These are phyloP conservation scores for Phyllostomus discolor DNA, from an alignment of 2,113 vertebrate species.

Conservation along the genomic window DNA sequence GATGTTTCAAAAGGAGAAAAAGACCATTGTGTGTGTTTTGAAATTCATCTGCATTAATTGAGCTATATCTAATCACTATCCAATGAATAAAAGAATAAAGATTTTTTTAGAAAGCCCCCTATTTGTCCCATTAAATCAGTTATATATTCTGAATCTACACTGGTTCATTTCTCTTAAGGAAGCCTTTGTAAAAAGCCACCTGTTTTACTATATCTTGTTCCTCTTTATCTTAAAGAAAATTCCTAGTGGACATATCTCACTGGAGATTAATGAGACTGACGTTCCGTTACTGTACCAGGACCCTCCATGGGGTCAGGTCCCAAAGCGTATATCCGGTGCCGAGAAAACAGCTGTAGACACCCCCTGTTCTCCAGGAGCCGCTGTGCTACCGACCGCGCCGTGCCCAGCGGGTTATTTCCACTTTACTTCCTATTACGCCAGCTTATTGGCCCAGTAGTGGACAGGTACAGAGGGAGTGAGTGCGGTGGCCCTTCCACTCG, in stretches of 20 bases:
- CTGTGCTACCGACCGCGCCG: not conserved
- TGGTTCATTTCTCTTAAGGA: conserved; percentile 50
- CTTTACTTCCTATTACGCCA: not conserved
- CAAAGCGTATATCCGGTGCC: not conserved
- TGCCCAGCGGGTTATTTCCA: conserved; percentile 14
- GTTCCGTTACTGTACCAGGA: not conserved
- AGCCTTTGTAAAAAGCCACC: not conserved
- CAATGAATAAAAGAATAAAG: conserved; percentile 1
- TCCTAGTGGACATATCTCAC: conserved; percentile 33
- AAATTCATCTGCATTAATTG: conserved; percentile 26
- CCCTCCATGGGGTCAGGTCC: not conserved
- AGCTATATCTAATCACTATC: not conserved
- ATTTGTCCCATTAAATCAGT: conserved; percentile 24
- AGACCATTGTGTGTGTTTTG: conserved; percentile 36
- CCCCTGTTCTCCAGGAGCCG: not conserved
- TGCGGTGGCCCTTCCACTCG: conserved; percentile 21
- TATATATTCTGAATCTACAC: not conserved
- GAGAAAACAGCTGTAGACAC: not conserved
- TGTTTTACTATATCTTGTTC: conserved; percentile 1
- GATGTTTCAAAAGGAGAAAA: conserved; percentile 7
- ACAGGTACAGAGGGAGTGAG: conserved; percentile 23
- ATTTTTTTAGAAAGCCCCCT: not conserved
- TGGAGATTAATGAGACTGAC: conserved; percentile 43
- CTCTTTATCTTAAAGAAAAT: not conserved
- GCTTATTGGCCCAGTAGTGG: conserved; percentile 31